Evolutionary conservation across 2,113 vertebrate species (phyloP).

Genomic region (Anguilla japonica): DNA sequence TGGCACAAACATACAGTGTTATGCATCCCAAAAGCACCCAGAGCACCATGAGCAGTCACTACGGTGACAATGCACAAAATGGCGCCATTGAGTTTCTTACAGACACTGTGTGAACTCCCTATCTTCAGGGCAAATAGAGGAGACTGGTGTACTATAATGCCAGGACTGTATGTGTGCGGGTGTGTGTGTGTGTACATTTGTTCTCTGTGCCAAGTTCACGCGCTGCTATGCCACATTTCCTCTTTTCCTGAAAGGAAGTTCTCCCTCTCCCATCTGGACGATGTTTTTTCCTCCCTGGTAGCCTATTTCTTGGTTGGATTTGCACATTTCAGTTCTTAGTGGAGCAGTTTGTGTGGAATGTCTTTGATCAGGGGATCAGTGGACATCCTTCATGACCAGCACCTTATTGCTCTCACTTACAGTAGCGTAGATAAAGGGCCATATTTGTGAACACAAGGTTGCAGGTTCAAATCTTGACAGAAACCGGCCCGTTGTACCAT

Average conservation of each 20-base stretch:
- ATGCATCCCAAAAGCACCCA: neutral
- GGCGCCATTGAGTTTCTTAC: neutral
- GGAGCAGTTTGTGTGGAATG: neutral
- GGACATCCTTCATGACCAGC: neutral
- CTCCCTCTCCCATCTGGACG: conserved; percentile 42
- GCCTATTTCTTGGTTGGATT: conserved; percentile 17
- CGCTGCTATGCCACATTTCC: conserved; percentile 31
- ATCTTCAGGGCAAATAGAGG: neutral
- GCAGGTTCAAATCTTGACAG: neutral
- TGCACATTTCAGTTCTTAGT: neutral
- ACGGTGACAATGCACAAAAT: neutral
- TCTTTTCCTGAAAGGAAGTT: conserved; percentile 46
- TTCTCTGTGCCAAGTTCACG: neutral
- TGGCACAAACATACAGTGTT: neutral
- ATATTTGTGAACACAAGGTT: neutral
- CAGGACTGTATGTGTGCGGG: neutral
- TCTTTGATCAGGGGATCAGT: neutral
- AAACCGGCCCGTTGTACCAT: neutral
- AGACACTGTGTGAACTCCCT: neutral
- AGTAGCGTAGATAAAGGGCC: neutral
- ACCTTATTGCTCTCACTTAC: neutral
- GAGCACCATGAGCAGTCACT: neutral
- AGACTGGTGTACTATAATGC: neutral
- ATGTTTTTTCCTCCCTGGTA: conserved; percentile 17
- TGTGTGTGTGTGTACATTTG: neutral